Percentiles rank a stretch among this genome's conserved stretches.
Conservation (phyloP, 23 tunicate genomes). For the Clavelina lepadiformis region DNA sequence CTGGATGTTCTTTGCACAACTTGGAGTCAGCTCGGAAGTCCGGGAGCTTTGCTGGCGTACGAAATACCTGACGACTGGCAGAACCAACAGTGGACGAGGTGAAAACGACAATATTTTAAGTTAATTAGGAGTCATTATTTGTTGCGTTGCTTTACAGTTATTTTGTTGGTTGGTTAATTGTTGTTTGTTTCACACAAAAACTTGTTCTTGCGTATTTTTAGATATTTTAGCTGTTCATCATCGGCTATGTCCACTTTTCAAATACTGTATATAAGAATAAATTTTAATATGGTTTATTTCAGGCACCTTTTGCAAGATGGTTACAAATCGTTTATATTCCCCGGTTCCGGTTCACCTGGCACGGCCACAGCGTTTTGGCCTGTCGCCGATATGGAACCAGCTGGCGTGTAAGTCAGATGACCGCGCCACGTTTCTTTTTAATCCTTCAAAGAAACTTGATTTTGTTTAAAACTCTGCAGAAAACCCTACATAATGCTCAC, state of each 20-base stretch:
- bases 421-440: neutral
- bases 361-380: constrained; percentile 70
- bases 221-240: neutral
- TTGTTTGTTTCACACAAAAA: no score
- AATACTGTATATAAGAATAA: no score
- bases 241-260: no score
- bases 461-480: constrained; percentile 13
- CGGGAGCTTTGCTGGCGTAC: constrained; percentile 78
- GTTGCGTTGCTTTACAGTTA: no score
- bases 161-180: no score
- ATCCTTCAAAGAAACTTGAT: neutral
- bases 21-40: constrained; percentile 84
- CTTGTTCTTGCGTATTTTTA: neutral
- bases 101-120: neutral
- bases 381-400: constrained; percentile 12
- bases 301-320: constrained; percentile 48
- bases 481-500: constrained; percentile 77
- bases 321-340: constrained; percentile 41
- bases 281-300: neutral
- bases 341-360: constrained; percentile 88
- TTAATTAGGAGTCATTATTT: no score
- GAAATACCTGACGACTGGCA: constrained; percentile 94
- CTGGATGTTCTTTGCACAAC: constrained; percentile 80
- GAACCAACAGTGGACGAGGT: constrained; percentile 60
- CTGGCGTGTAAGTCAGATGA: constrained; percentile 27